phyloP scores from a whole-genome alignment of 2,113 vertebrate genomes.

The Martes martes region DNA sequence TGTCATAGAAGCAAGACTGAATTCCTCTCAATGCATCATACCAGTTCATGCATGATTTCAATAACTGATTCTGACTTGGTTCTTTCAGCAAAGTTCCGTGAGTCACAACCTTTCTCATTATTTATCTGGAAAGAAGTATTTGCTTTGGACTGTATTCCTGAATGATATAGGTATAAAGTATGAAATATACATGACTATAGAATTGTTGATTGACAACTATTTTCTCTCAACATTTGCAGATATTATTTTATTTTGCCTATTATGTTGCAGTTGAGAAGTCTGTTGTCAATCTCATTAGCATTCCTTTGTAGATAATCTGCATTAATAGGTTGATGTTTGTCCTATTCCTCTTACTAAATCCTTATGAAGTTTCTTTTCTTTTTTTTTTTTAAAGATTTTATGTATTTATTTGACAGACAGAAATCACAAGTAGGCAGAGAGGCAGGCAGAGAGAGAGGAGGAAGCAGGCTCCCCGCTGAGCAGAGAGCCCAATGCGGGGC shows the following conservation, averaged over 20 bases:
- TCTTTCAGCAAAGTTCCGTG: neutral
- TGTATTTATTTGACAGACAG: too few species aligned
- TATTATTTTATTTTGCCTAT: neutral
- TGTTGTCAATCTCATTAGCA: neutral
- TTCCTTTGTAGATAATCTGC: neutral
- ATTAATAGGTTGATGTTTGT: neutral
- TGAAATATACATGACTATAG: neutral
- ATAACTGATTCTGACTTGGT: neutral
- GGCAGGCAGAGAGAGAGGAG: too few species aligned
- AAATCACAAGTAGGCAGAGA: too few species aligned
- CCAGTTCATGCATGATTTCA: neutral
- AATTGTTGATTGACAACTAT: neutral
- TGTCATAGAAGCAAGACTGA: neutral
- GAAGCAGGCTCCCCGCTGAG: too few species aligned
- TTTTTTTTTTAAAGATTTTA: too few species aligned
- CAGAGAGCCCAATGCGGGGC: too few species aligned
- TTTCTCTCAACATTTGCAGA: neutral
- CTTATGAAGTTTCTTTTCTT: neutral
- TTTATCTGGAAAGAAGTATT: neutral
- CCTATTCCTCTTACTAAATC: neutral
- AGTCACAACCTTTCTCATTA: neutral
- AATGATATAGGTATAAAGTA: neutral
- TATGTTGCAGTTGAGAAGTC: neutral
- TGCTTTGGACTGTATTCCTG: neutral
- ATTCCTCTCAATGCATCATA: neutral